Conservation (phyloP, 2,113 vertebrate species). For the Eptatretus burgeri region DNA sequence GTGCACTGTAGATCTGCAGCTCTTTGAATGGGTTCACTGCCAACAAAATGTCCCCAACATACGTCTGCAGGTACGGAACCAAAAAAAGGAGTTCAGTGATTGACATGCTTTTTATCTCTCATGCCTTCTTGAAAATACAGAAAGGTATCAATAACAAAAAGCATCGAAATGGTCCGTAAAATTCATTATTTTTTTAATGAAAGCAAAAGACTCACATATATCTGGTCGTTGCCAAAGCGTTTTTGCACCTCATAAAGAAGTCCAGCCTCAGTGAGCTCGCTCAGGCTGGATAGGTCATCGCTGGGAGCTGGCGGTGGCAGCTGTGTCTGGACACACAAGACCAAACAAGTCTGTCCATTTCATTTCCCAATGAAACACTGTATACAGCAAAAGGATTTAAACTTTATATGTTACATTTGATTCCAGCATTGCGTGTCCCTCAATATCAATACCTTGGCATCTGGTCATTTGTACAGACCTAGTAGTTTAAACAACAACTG, state of each 20-base stretch:
- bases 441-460: too few species aligned
- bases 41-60: conserved; percentile 60
- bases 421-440: too few species aligned
- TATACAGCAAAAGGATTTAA: too few species aligned
- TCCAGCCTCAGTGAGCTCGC: conserved; percentile 56
- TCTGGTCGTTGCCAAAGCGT: conserved; percentile 67
- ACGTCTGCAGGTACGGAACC: conserved; percentile 31
- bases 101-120: neutral
- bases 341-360: too few species aligned
- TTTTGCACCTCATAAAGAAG: conserved; percentile 98
- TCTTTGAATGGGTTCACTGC: conserved; percentile 81
- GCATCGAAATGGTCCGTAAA: too few species aligned
- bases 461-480: too few species aligned
- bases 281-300: conserved; percentile 70
- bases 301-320: conserved; percentile 68
- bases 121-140: conserved; percentile 8
- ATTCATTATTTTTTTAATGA: too few species aligned
- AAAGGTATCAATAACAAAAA: too few species aligned
- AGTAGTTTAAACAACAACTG: too few species aligned
- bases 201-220: conserved; percentile 35
- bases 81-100: conserved; percentile 10
- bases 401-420: too few species aligned
- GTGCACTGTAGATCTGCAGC: conserved; percentile 42
- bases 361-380: too few species aligned
- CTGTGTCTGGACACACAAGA: conserved; percentile 26